Evolutionary conservation across 2,113 vertebrate species (phyloP).

Genomic region (Pongo pygmaeus): DNA sequence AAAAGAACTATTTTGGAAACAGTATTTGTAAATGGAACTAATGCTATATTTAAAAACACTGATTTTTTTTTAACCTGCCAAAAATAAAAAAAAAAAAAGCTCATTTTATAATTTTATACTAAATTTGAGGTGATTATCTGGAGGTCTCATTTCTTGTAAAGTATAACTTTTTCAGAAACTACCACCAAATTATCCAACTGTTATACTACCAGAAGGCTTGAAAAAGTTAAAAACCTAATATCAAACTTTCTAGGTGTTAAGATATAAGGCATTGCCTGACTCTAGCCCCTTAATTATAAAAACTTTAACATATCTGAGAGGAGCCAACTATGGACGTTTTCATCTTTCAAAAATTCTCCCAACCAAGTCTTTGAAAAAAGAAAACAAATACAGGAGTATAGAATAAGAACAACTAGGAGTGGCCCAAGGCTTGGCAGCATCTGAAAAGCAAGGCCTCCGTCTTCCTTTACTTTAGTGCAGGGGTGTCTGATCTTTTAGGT

Average conservation of each 20-base stretch:
- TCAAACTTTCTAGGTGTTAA: background rate
- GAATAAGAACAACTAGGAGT: background rate
- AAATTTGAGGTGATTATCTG: constrained; percentile 46
- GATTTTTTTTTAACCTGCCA: constrained; percentile 25
- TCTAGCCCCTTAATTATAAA: constrained; percentile 15
- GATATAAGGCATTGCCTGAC: background rate
- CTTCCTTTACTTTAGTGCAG: background rate
- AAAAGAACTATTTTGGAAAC: constrained; percentile 48
- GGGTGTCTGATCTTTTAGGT: too few relatives aligned
- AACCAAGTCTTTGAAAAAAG: background rate
- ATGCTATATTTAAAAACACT: constrained; percentile 62
- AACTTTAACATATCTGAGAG: background rate
- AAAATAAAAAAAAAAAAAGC: constrained; percentile 30
- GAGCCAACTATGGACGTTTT: background rate
- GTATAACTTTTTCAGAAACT: background rate
- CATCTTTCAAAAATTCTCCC: constrained; percentile 22
- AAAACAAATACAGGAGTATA: background rate
- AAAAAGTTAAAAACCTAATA: background rate
- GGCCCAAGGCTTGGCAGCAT: background rate
- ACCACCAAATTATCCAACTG: background rate
- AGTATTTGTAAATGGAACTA: constrained; percentile 47
- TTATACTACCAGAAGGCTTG: background rate
- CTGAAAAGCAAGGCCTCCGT: background rate
- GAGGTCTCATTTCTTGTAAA: constrained; percentile 51
- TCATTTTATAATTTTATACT: constrained; percentile 32